Evolutionary conservation across 2,797 vertebrate species (phyloP).

Genomic region (Spatula versicolor): DNA sequence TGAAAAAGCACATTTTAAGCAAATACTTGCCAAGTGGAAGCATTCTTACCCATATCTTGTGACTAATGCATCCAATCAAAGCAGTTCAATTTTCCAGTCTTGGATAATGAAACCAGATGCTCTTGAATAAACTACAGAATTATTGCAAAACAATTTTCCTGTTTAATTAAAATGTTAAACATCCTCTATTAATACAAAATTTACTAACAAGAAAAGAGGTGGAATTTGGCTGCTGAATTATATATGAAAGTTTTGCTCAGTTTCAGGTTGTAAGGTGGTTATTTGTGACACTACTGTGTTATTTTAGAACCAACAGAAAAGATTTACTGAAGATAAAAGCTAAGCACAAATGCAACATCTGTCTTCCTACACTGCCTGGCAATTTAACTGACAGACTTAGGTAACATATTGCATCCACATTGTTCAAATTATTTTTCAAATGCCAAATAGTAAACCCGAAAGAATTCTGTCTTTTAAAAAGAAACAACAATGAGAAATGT

Average conservation of each 20-base stretch:
- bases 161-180: conserved; percentile 51
- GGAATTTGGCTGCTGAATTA: not conserved
- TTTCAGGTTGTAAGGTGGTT: not conserved
- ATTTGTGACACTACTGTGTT: not conserved
- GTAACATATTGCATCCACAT: not conserved
- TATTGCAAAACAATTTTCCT: conserved; percentile 35
- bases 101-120: conserved; percentile 54
- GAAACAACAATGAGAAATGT: not conserved
- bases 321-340: not conserved
- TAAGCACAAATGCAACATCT: not conserved
- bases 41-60: conserved; percentile 30
- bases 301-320: not conserved
- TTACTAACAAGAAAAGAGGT: not conserved
- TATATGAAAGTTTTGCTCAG: not conserved
- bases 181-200: not conserved
- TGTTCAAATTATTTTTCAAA: not conserved
- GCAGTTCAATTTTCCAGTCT: not conserved
- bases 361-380: not conserved
- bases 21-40: conserved; percentile 44
- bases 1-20: conserved; percentile 23
- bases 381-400: not conserved
- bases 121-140: conserved; percentile 39
- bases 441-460: not conserved
- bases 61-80: conserved; percentile 23
- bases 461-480: not conserved